Base-by-base conservation (phyloP, 1,140 invertebrate genomes). In the Ditylenchus dipsaci region DNA sequence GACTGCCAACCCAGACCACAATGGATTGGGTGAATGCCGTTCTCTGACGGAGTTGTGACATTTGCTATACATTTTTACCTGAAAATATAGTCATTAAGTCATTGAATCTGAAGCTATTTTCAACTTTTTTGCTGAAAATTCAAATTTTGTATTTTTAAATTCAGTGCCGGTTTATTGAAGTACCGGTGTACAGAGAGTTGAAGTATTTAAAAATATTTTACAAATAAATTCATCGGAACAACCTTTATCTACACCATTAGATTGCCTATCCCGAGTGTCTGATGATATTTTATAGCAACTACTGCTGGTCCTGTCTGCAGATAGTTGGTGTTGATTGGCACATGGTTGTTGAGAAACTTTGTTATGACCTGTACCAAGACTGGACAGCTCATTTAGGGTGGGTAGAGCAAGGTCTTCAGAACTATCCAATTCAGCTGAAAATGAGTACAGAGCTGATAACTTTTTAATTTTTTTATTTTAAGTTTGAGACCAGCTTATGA, bases 1-100 rank as follows among this genome's bases (percentile, higher is more conserved):
- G 88, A 79, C 68, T 85, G 69, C 69, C 69, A 71, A 15, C 71
- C 71, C 15, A 71, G 56, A 5, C 63, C 49, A 53, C 23, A 53
- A 15, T 3, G 23, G 8, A 53, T 45, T 45, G 43, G 49, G n/a
- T 7, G 49, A 53, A 1, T 17, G 15, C n/a, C 15, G 15, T 17
- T 17, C 15, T 26, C 49, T 38, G 33, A 38, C 33, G 11, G 3
- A 38, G 33, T 5, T 5, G 11, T 38, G 11, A 38, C 11, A 38
- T 38, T 38, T 38, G 3, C 33, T 38, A 38, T n/a, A n/a, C n/a
- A n/a, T n/a, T n/a, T 11, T 45, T 45, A 45, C 43, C 43, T 45
- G 43, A 45, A 45, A 45, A 13, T 45, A 11, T n/a, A 45, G 11
- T 11, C 11, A 45, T n/a, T 45, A n/a, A 45, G n/a, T 13, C 11